Base-by-base conservation (phyloP, 2,797 vertebrate species). In the Sebastes jordani region DNA sequence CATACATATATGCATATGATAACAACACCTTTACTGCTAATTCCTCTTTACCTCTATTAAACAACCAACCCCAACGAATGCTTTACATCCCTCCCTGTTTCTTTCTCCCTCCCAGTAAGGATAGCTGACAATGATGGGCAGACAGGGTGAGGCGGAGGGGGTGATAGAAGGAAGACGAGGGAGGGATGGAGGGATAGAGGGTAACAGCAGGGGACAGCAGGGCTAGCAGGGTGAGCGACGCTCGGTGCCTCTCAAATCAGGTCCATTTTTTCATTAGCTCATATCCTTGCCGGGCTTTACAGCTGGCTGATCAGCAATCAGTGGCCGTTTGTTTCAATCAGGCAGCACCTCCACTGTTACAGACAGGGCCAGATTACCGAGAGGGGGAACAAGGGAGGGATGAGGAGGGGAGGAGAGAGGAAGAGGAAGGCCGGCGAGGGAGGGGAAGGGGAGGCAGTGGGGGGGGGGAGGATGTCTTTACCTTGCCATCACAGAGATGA, bases 221-320 rank as follows among this genome's bases (percentile, higher is more conserved):
- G 94, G 92, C 90, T 83, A 86, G 90, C 83, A 82, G 92, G 94
- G 93, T 94, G 94, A 95, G 91, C 89, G 89, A 93, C 89, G 91
- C 93, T 90, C 66, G 3, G 87, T 88, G 93, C 92, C 94, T 95
- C 96, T 95, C 96, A 95, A 95, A 96, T 96, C 96, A 96, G 95
- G 93, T 96, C 96, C 94, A 95, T 96, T 96, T 97, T 97, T 96
- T 96, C 97, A 97, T 97, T 96, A 97, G 95, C 95, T 96, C 93
- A 91, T 95, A 96, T 95, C 96, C 96, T 97, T 96, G 96, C 95
- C 97, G 96, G 95, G 95, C 96, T 97, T 97, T 97, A 96, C 97
- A 97, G 96, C 95, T 96, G 97, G 96, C 96, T 97, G 97, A 96
- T 96, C 96, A 96, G 97, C 95, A 96, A 97, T 97, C 97, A 97